Percentiles rank a stretch among this genome's conserved stretches.
Conservation (phyloP, 1,140 invertebrate genomes). For the silkworm (Bombyx mori) region DNA sequence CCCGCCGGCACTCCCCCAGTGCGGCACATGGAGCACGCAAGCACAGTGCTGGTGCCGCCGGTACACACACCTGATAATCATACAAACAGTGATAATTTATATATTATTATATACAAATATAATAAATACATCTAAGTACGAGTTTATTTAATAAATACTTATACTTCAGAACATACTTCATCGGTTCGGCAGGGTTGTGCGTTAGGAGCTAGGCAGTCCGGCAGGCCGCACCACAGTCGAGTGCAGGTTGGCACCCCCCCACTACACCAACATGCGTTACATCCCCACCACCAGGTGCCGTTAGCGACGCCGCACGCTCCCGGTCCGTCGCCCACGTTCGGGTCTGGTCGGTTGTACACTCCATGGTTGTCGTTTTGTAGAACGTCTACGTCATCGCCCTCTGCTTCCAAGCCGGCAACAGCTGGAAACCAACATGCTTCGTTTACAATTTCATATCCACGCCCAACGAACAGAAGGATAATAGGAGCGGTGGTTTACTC, state of each 20-base stretch:
- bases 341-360: slow-evolving; percentile 79
- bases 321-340: slow-evolving; percentile 34
- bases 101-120: neutral
- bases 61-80: slow-evolving; percentile 78
- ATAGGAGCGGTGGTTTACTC: slow-evolving; percentile 9
- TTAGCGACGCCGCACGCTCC: slow-evolving; percentile 53
- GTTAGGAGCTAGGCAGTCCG: slow-evolving; percentile 79
- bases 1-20: slow-evolving; percentile 85
- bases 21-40: slow-evolving; percentile 82
- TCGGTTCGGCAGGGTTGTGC: slow-evolving; percentile 71
- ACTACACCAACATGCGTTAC: slow-evolving; percentile 86
- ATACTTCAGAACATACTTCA: slow-evolving; percentile 44
- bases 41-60: slow-evolving; percentile 81
- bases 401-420: slow-evolving; percentile 71
- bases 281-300: slow-evolving; percentile 78
- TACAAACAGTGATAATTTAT: too few relatives aligned
- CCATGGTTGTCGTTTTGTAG: slow-evolving; percentile 84
- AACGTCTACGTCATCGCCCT: slow-evolving; percentile 81
- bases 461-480: neutral
- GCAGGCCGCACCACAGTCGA: slow-evolving; percentile 86
- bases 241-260: slow-evolving; percentile 84
- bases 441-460: neutral
- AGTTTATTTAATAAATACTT: too few relatives aligned
- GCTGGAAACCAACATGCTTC: slow-evolving; percentile 20
- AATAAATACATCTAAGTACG: neutral